Evolutionary conservation across 2,113 vertebrate genomes (phyloP).

Genomic region (Heterotis niloticus): DNA sequence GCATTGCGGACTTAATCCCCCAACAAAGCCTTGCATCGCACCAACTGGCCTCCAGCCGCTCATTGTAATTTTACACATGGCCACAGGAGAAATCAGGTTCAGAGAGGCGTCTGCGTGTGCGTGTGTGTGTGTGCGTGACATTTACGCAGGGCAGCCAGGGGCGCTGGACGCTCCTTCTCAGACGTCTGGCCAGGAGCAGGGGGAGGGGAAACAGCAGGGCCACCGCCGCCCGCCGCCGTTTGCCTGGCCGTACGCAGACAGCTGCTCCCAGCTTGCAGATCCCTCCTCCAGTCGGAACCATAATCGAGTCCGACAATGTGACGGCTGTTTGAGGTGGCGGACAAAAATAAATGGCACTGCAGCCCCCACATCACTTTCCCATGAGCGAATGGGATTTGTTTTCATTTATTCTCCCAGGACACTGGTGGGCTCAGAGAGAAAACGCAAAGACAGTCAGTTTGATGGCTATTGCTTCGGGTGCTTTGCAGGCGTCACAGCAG

Average conservation of each 20-base stretch:
- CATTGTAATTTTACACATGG: conserved; percentile 62
- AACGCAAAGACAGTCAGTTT: not conserved
- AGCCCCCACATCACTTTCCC: conserved; percentile 30
- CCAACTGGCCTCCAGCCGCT: conserved; percentile 57
- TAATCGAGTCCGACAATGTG: conserved; percentile 66
- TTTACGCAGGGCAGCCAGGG: conserved; percentile 54
- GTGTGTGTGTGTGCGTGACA: conserved; percentile 46
- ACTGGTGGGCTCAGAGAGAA: not conserved
- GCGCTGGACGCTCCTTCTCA: conserved; percentile 44
- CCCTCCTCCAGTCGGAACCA: conserved; percentile 59
- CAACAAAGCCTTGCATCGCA: conserved; percentile 58
- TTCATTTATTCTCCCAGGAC: conserved; percentile 61
- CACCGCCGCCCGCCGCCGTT: conserved; percentile 58
- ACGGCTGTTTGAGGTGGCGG: conserved; percentile 71
- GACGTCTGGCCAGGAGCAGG: conserved; percentile 42
- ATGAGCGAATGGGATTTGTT: conserved; percentile 64
- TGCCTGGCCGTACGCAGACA: conserved; percentile 44
- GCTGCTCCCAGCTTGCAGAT: conserved; percentile 65
- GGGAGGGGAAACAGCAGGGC: conserved; percentile 48
- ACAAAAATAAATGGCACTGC: conserved; percentile 38
- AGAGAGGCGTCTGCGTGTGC: conserved; percentile 43
- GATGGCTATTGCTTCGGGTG: not conserved
- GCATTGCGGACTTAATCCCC: conserved; percentile 51
- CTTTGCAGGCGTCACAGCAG: not conserved
- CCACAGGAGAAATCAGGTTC: conserved; percentile 50